Base-by-base conservation (phyloP, 2,797 vertebrate species). In the Rhynchotus rufescens region DNA sequence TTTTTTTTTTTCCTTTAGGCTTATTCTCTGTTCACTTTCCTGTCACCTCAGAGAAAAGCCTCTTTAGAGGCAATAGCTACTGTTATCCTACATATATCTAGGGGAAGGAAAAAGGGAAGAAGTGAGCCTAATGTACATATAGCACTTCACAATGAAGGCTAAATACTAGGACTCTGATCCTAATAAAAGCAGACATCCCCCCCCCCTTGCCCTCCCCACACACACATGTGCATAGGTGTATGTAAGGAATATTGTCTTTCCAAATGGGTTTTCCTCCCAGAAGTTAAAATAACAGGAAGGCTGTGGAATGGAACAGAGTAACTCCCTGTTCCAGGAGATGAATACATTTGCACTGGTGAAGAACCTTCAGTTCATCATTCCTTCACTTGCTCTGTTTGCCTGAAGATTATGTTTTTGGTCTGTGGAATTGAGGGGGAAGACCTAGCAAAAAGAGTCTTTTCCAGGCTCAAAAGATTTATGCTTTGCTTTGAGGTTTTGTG, bases 391-490 rank as follows among this genome's bases (percentile, higher is more conserved):
- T 94, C 32, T 75, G 64, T 94, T 93, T 96, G 59, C 66, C 92
- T 76, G 93, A 82, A 6, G 69, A 93, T 95, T 91, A 90, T 57
- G 68, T 88, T 96, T 92, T 92, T 93, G 44, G 64, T 84, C 68
- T 54, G 45, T 51, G 82, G 65, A 78, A 83, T 51, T 30, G 52
- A 28, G 54, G 28, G 54, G 34, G 59, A 34, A 61, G 34, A 10
- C 60, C 47, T 57, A 68, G 3, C 57, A 82, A 94, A 90, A 80
- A 23, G 44, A 92, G 78, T 71, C 21, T 68, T 89, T 90, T 86
- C 67, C 34, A 9, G 49, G 42, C 76, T 89, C 44, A 49, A 13
- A 92, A 95, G 78, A 91, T 94, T 96, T 97, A 91, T 88, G 52
- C 52, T 86, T 52, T 57, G 15, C 25, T 95, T 93, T 94, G 80